phyloP scores from a whole-genome alignment of 2,888 invertebrate genomes.

The Epinotia bilunana region DNA sequence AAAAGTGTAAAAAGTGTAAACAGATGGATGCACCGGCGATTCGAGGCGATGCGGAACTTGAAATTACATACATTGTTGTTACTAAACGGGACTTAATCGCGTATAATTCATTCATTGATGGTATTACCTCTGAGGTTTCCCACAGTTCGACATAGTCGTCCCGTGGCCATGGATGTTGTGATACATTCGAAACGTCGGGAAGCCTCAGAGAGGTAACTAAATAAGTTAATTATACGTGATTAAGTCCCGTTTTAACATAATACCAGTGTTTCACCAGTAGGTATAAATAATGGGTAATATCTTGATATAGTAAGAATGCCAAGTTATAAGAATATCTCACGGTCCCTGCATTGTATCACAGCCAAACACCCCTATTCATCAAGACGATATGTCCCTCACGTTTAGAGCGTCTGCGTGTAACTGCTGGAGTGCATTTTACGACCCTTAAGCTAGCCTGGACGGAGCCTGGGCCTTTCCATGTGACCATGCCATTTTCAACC shows the following conservation, averaged over 20 bases:
- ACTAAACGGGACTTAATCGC: no score
- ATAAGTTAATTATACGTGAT: no score
- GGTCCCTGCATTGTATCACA: conserved; percentile 36
- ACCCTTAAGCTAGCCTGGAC: conserved; percentile 8
- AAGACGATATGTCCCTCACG: conserved; percentile 13
- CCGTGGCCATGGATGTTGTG: no score
- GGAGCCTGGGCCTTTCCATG: neutral
- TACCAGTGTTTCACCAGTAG: neutral
- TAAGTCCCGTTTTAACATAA: neutral
- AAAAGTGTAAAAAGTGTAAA: no score
- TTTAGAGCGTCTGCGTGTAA: conserved; percentile 14
- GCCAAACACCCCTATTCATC: conserved; percentile 12
- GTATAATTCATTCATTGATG: no score
- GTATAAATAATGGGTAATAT: neutral
- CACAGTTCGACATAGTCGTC: no score
- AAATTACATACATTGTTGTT: no score
- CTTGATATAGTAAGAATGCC: neutral
- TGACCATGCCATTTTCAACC: neutral
- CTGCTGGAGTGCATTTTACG: conserved; percentile 32
- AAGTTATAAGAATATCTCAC: conserved; percentile 6
- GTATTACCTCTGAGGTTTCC: no score
- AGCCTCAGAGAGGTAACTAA: no score
- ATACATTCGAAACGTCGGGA: no score
- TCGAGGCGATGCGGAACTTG: no score
- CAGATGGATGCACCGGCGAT: no score